A percentile compares a stretch with the other conserved stretches of the same genome.
These are phyloP conservation scores for Scaptodrosophila lebanonensis DNA, from an alignment of 1,140 invertebrate genomes.

Conservation along the genomic window DNA sequence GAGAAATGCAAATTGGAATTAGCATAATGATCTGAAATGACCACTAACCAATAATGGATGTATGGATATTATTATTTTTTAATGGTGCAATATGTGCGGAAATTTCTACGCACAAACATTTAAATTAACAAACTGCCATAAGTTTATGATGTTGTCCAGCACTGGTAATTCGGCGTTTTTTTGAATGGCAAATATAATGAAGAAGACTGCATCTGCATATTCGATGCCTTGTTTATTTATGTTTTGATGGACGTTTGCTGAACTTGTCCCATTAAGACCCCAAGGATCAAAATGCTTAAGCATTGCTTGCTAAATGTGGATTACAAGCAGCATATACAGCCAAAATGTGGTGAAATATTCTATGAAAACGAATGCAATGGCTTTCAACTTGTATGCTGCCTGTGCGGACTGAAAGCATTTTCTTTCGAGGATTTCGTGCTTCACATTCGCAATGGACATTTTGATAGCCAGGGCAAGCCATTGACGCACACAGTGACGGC, in stretches of 20 bases:
- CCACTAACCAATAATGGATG: no score
- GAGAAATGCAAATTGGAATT: no score
- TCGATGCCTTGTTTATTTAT: conserved; percentile 27
- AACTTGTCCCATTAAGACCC: conserved; percentile 1
- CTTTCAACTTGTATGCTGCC: conserved; percentile 51
- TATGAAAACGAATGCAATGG: conserved; percentile 45
- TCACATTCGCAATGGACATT: conserved; percentile 59
- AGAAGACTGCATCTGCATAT: no score
- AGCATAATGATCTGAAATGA: no score
- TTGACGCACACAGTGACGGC: conserved; percentile 12
- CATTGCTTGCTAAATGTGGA: conserved; percentile 53
- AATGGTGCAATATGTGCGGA: no score
- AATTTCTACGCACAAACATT: no score
- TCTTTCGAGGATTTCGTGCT: conserved; percentile 52
- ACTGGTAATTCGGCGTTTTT: no score
- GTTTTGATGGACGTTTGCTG: conserved; percentile 20
- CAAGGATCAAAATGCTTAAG: conserved; percentile 48
- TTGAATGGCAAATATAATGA: no score
- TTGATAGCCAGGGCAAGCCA: conserved; percentile 35
- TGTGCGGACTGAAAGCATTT: conserved; percentile 61
- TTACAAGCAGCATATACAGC: conserved; percentile 35
- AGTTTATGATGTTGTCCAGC: no score
- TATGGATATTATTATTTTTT: no score
- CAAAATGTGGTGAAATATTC: conserved; percentile 62
- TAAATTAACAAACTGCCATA: no score